Conservation (phyloP, 2,113 vertebrate species). For the Clarias macrocephalus region DNA sequence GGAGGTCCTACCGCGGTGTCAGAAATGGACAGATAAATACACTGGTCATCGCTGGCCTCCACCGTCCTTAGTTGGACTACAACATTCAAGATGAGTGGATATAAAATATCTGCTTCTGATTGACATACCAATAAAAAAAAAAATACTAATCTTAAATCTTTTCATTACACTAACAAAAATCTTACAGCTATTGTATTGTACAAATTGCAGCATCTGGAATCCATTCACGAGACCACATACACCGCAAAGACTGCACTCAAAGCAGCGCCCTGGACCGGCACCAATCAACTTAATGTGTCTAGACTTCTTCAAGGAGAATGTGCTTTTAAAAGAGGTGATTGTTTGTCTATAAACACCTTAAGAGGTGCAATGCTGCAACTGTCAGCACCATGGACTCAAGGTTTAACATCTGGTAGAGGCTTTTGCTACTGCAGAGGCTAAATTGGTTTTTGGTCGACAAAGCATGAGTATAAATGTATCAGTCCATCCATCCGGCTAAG, state of each 20-base stretch:
- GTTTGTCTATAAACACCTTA: slow-evolving; percentile 2
- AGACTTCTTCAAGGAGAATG: slow-evolving; percentile 12
- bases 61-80: no score
- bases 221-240: not conserved
- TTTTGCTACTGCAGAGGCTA: slow-evolving; percentile 4
- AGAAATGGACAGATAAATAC: no score
- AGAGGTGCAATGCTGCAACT: slow-evolving; percentile 35
- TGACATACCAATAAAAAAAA: not conserved
- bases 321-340: slow-evolving; percentile 21
- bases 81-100: no score
- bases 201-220: not conserved
- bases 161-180: not conserved
- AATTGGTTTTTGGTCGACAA: slow-evolving; percentile 11
- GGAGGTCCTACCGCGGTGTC: no score
- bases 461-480: not conserved
- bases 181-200: not conserved
- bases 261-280: not conserved
- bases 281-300: slow-evolving; percentile 2
- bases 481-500: not conserved
- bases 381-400: not conserved
- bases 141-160: not conserved
- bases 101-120: not conserved
- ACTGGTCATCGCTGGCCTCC: no score
- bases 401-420: slow-evolving; percentile 27
- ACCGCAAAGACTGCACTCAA: not conserved